Base-by-base conservation (phyloP, 2,797 vertebrate genomes). In the Tarsius wallacei region DNA sequence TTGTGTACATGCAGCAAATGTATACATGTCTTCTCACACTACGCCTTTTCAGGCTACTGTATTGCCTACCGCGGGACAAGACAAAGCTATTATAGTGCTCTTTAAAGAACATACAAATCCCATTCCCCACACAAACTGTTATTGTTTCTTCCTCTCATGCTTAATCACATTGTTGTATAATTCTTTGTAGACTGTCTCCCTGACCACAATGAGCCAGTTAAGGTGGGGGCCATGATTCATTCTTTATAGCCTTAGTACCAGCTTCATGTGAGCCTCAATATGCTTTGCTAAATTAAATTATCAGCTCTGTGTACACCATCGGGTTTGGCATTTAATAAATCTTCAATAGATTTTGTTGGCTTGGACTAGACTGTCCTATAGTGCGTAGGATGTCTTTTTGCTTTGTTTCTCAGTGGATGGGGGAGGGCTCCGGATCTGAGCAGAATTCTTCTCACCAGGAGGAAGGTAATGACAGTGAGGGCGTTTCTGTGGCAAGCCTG, bases 371-470 rank as follows among this genome's bases (percentile, higher is more conserved):
- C 26, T 63, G 14, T 53, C 26, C 51, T 55, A 19, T 33, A 33
- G 47, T 10, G 11, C 66, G 8, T 4, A n/a, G 74, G 3, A 53
- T 85, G 14, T 87, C 82, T 82, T 82, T 92, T 93, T 86, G 64
- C 55, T 90, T 97, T 91, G 77, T 93, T 90, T 93, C 85, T 64
- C 24, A 28, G 84, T 51, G 87, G 89, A 64, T 68, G 49, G 61
- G 59, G 73, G 26, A 88, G 63, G 80, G 71, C 49, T 55, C 81
- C 47, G 16, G 51, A 49, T 81, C 36, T n/a, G 31, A 76, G 70
- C 33, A 80, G 42, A 57, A 17, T 49, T 61, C 57, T 91, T 57
- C 17, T 71, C 19, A 36, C 14, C 4, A 61, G 90, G 53, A 76
- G 11, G 55, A 93, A 85, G 68, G 31, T 59, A 51, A 42, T 53